Conservation (phyloP, 64 coral and sea anemone genomes). For the Montipora foliosa region DNA sequence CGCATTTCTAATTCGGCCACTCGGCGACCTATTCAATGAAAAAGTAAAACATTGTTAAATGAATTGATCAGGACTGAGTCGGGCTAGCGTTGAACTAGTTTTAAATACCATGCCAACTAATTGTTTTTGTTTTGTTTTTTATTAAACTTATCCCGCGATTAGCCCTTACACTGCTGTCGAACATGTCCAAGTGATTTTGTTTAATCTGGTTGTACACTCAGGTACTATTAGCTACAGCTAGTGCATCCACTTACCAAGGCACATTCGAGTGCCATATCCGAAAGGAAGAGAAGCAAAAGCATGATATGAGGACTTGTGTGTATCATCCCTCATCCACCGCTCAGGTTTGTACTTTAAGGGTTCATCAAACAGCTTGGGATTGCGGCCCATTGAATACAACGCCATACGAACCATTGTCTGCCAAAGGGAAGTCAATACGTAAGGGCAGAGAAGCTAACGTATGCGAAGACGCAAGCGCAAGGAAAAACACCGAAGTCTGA, state of each 20-base stretch:
- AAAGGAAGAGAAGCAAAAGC: slow-evolving; percentile 74
- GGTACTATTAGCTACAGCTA: no score
- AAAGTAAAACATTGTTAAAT: background rate
- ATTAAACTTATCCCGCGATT: no score
- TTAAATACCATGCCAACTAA: no score
- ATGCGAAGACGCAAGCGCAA: background rate
- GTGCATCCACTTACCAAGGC: slow-evolving; percentile 59
- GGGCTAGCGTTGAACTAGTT: no score
- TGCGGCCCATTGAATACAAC: slow-evolving; percentile 59
- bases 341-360: slow-evolving; percentile 75
- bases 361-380: slow-evolving; percentile 71
- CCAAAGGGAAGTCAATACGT: background rate
- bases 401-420: slow-evolving; percentile 79
- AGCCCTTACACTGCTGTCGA: no score
- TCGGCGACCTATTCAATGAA: slow-evolving; percentile 30
- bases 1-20: slow-evolving; percentile 71
- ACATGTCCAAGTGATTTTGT: no score
- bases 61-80: no score
- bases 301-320: slow-evolving; percentile 51
- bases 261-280: slow-evolving; percentile 76
- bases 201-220: no score
- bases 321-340: slow-evolving; percentile 74
- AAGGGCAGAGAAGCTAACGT: no score
- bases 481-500: no score
- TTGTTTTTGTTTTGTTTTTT: no score